Conservation (phyloP, 1,140 invertebrate species). For the Drosophila sturtevanti region DNA sequence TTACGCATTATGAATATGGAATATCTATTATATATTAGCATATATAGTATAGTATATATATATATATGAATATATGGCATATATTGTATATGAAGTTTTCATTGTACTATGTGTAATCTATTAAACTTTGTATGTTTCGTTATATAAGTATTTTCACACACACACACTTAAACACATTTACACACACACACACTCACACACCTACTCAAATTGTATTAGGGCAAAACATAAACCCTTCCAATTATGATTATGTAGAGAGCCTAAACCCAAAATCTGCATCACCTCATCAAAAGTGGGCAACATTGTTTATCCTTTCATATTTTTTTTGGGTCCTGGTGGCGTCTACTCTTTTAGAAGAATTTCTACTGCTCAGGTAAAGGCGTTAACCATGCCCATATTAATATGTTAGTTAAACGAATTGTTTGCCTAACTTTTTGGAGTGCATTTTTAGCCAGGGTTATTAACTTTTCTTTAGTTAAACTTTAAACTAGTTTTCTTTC, state of each 20-base stretch:
- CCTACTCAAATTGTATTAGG: slow-evolving; percentile 31
- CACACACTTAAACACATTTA: slow-evolving; percentile 33
- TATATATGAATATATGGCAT: slow-evolving; percentile 35
- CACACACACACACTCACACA: slow-evolving; percentile 37
- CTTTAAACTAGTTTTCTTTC: slow-evolving; percentile 54
- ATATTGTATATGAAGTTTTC: slow-evolving; percentile 79
- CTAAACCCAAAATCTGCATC: slow-evolving; percentile 34
- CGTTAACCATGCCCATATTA: slow-evolving; percentile 41
- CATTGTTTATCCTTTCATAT: background rate
- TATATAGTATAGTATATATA: slow-evolving; percentile 51
- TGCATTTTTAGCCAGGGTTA: slow-evolving; percentile 39
- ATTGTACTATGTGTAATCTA: slow-evolving; percentile 80
- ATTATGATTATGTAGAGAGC: background rate
- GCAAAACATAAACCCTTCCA: slow-evolving; percentile 13
- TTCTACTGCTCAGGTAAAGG: slow-evolving; percentile 79
- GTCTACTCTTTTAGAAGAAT: slow-evolving; percentile 77
- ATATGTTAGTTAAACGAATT: slow-evolving; percentile 12
- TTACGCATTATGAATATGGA: slow-evolving; percentile 70
- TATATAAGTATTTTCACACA: slow-evolving; percentile 50
- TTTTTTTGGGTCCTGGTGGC: slow-evolving; percentile 33
- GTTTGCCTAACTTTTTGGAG: slow-evolving; percentile 21
- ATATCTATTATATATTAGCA: slow-evolving; percentile 59
- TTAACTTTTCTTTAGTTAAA: slow-evolving; percentile 69
- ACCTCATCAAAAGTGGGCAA: background rate
- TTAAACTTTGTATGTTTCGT: slow-evolving; percentile 79